Base-by-base conservation (phyloP, 2,888 invertebrate species). In the Mesorhabditis sp. region DNA sequence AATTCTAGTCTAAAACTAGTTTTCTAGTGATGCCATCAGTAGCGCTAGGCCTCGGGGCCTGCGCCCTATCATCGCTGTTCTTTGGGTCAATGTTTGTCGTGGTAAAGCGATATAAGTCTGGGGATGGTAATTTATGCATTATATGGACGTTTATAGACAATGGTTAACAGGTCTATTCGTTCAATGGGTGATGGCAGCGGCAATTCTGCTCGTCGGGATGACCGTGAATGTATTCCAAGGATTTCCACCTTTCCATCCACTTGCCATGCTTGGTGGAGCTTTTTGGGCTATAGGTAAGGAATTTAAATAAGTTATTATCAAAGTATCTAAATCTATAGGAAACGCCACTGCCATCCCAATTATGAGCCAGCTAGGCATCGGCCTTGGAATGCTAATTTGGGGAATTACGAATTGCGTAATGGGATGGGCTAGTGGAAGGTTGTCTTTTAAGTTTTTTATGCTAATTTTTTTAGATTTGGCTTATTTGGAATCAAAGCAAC, bases 381-480 rank as follows among this genome's bases (percentile, higher is more conserved):
- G 80, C 64, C 80, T 89, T 72, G 89, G 89, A 10, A 75, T 89
- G 68, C 86, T 88, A 67, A 86, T 89, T 44, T 89, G 89, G 89
- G 87, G 87, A 43, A 84, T 86, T 61, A 82, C 86, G 70, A 88
- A 88, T 74, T 83, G 83, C 67, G 72, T 80, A 5, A 79, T 82
- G 41, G 84, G 84, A 44, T 84, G 84, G 84, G 84, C 84, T 4
- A 72, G 76, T 70, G 84, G 84, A 50, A 75, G 74, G 76, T 76
- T 10, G n/a, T 44, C 58, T 43, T 61, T 15, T 43, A 61, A 43
- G 4, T 65, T 44, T 50, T 61, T 10, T 43, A n/a, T 63, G 6
- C 7, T 50, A 13, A 2, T 41, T 15, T n/a, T 63, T 74, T 66
- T 68, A 76, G 83, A 68, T 84, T 83, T 64, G 84, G 84, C 4